A percentile compares a stretch with the other conserved stretches of the same genome.
These are phyloP conservation scores for Synanthedon vespiformis DNA, from an alignment of 2,888 invertebrate genomes.

Conservation along the genomic window DNA sequence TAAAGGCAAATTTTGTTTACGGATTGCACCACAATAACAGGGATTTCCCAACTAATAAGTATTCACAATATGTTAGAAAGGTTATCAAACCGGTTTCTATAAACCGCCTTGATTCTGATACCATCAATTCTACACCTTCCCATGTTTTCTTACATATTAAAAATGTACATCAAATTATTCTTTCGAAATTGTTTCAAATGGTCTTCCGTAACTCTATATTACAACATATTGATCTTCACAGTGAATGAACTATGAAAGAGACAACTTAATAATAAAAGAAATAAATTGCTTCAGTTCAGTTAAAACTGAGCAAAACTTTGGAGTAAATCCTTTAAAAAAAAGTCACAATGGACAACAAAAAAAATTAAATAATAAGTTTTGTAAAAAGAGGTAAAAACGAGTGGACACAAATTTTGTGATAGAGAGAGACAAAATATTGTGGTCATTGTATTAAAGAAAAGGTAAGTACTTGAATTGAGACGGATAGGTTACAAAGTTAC, in stretches of 20 bases:
- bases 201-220: too few relatives aligned
- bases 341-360: background rate
- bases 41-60: conserved; percentile 33
- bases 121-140: background rate
- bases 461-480: background rate
- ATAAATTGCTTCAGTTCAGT: too few relatives aligned
- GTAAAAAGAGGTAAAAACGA: background rate
- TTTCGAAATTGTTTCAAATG: too few relatives aligned
- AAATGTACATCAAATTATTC: too few relatives aligned
- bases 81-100: conserved; percentile 34
- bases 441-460: background rate
- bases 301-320: too few relatives aligned
- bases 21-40: conserved; percentile 6
- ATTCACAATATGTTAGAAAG: conserved; percentile 26
- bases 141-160: too few relatives aligned
- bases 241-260: too few relatives aligned
- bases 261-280: too few relatives aligned
- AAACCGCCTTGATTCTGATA: conserved; percentile 8
- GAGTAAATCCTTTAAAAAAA: too few relatives aligned
- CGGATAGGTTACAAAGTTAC: background rate
- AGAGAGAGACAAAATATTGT: background rate
- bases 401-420: too few relatives aligned
- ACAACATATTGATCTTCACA: too few relatives aligned
- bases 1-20: too few relatives aligned
- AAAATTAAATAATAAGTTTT: background rate